phyloP scores from a whole-genome alignment of 2,113 vertebrate species.

The Rhipidura dahli region DNA sequence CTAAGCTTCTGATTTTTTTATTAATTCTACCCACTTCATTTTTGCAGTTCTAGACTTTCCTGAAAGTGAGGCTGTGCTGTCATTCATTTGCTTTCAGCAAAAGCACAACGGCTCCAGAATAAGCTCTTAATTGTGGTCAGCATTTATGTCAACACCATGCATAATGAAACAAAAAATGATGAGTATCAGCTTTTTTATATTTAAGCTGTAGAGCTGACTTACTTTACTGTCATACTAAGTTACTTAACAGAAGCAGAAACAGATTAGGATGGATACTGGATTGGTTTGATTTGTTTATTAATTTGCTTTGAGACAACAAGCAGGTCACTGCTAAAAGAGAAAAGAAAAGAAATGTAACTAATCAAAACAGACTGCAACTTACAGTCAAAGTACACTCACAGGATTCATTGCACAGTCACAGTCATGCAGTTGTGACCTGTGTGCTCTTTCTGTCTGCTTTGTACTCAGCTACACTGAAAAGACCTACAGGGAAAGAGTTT shows the following conservation, averaged over 20 bases:
- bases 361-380: not conserved
- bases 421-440: not conserved
- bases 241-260: not conserved
- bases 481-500: not conserved
- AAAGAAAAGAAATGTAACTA: not conserved
- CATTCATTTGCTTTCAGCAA: not conserved
- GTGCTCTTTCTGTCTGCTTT: conserved; percentile 13
- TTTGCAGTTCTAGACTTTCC: not conserved
- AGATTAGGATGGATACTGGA: not conserved
- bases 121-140: not conserved
- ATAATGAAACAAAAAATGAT: not conserved
- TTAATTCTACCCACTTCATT: not conserved
- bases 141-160: not conserved
- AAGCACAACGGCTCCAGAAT: not conserved
- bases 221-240: not conserved
- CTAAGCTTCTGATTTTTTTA: not conserved
- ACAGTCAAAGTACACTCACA: not conserved
- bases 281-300: not conserved
- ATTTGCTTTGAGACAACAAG: not conserved
- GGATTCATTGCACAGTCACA: not conserved
- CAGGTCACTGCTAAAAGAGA: not conserved
- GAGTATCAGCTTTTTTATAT: not conserved
- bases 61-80: not conserved
- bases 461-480: not conserved
- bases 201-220: not conserved